Evolutionary conservation across 2,113 vertebrate species (phyloP).

Genomic region (Propithecus coquereli): DNA sequence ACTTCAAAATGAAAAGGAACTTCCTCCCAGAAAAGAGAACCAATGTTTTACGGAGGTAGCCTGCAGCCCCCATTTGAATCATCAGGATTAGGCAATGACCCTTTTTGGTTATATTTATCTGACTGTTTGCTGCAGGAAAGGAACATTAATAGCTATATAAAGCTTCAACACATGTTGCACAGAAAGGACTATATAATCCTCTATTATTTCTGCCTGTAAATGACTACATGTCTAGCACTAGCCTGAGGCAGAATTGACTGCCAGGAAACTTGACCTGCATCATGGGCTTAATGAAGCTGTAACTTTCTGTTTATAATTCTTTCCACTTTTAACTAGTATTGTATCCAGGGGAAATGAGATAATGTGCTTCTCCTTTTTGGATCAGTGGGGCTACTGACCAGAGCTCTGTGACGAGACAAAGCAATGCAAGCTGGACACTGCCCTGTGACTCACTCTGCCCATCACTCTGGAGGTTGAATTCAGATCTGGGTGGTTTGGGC

Average conservation of each 20-base stretch:
- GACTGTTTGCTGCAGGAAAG: conserved; percentile 62
- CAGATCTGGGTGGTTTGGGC: background rate
- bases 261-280: conserved; percentile 73
- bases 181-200: conserved; percentile 61
- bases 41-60: conserved; percentile 40
- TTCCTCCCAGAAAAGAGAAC: conserved; percentile 39
- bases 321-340: conserved; percentile 67
- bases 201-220: conserved; percentile 72
- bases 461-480: fast-evolving
- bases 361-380: conserved; percentile 40
- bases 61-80: conserved; percentile 22
- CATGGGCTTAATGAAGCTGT: conserved; percentile 71
- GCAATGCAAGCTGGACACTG: fast-evolving
- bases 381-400: conserved; percentile 12
- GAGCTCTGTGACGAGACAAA: background rate
- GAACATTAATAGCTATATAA: conserved; percentile 62
- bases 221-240: conserved; percentile 71
- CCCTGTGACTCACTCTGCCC: background rate
- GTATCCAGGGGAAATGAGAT: conserved; percentile 59
- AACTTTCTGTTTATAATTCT: conserved; percentile 68
- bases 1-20: conserved; percentile 25
- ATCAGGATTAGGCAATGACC: conserved; percentile 42
- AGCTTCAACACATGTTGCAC: conserved; percentile 66
- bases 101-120: conserved; percentile 66
- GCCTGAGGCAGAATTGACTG: conserved; percentile 52